Conservation (phyloP, 2,797 vertebrate species). For the Semotilus atromaculatus region DNA sequence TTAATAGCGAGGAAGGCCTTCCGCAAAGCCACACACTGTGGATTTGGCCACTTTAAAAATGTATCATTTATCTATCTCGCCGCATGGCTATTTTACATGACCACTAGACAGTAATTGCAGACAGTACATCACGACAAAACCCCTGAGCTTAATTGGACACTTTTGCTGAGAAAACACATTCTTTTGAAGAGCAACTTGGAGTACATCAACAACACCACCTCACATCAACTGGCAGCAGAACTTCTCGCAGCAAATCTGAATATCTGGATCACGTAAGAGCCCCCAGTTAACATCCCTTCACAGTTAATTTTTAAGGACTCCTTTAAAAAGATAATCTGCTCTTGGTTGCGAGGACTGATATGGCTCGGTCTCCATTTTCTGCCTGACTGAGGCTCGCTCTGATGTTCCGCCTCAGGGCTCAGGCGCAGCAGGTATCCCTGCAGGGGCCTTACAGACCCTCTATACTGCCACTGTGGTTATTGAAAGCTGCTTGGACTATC, state of each 20-base stretch:
- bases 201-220: conserved; percentile 58
- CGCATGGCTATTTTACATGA: conserved; percentile 49
- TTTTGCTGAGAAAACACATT: conserved; percentile 62
- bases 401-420: conserved; percentile 62
- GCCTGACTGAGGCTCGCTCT: conserved; percentile 74
- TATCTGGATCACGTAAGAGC: conserved; percentile 60
- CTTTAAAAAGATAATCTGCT: conserved; percentile 73
- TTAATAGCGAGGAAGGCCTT: conserved; percentile 42
- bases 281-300: conserved; percentile 65
- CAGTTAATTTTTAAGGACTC: conserved; percentile 70
- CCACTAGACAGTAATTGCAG: conserved; percentile 61
- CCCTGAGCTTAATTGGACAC: conserved; percentile 62
- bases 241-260: conserved; percentile 61
- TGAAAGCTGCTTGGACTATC: conserved; percentile 34
- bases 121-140: conserved; percentile 60
- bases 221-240: conserved; percentile 67
- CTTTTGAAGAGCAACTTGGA: conserved; percentile 69
- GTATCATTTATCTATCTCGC: conserved; percentile 49
- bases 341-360: conserved; percentile 62
- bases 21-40: background rate
- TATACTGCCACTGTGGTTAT: conserved; percentile 1
- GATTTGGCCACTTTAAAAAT: conserved; percentile 31
- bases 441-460: conserved; percentile 19
- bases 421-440: conserved; percentile 39
- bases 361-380: conserved; percentile 75